Evolutionary conservation across 2,113 vertebrate species (phyloP), one percentile per base, ranked within the genome.

Genomic region (Pteronura brasiliensis): DNA sequence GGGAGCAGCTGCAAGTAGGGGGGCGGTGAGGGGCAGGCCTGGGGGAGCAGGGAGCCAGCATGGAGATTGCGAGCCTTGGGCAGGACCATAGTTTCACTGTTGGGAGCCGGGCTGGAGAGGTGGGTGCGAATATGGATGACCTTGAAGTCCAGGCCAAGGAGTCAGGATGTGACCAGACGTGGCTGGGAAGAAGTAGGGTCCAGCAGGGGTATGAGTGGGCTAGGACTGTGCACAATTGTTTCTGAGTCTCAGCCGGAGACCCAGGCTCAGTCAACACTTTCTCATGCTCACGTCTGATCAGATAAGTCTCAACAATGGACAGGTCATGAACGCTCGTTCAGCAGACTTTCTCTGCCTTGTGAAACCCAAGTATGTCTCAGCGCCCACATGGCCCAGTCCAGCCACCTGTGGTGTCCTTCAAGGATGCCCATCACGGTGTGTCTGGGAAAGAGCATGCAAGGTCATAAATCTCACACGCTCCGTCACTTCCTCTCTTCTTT

Each of bases 21-120:
- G 23, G 31, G 2, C 8, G 0, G 4, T 7, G 11, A 11, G 2
- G 31, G 31, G 23, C 15, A 7, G 0, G 36, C 34, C 17, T 14
- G 27, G 1, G 11, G 7, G 1, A 12, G 31, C 12, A 21, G 17
- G 0, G 31, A 61, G n/a, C 39, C 27, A 23, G 39, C 29, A 11
- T 0, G 10, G 14, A 44, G 69, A 47, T 12, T 0, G 3, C 0
- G 0, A 36, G 76, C 31, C 3, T 31, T 36, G 1, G 49, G 72
- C 3, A 14, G 55, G 63, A 52, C 25, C 9, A 0, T 0, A 0
- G 17, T 3, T 6, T n/a, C 52, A 1, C 31, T 1, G 5, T 27
- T 15, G 9, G 57, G 34, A 71, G 61, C 57, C 17, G 42, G 11
- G 0, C n/a, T 9, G 6, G 31, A 57, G n/a, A 20, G 25, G 34